These are phyloP conservation scores for Halcyon badia DNA, from an alignment of 2,797 vertebrate genomes.

Conservation along the genomic window DNA sequence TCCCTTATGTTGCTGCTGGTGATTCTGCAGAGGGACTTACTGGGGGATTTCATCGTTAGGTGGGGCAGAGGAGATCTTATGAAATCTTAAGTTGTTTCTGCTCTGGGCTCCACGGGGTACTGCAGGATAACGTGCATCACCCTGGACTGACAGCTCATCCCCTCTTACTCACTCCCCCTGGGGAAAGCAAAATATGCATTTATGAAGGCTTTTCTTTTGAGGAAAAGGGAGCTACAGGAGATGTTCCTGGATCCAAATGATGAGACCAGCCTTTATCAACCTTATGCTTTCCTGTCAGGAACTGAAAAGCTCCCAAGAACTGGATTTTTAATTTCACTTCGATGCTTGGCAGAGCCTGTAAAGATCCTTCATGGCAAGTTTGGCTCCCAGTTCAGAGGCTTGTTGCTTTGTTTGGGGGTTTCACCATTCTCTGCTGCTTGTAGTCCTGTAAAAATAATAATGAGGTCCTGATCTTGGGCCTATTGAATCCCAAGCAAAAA, in stretches of 20 bases:
- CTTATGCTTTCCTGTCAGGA: neutral
- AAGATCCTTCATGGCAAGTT: neutral
- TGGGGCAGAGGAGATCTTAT: neutral
- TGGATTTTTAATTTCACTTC: conserved; percentile 21
- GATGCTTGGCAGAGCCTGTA: conserved; percentile 24
- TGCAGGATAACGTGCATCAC: fast-evolving
- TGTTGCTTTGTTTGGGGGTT: conserved; percentile 38
- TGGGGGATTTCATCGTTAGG: fast-evolving
- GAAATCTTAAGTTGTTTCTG: neutral
- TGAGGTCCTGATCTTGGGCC: conserved; percentile 26
- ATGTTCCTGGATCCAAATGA: neutral
- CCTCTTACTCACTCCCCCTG: neutral
- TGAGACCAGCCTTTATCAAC: neutral
- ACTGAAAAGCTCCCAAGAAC: neutral
- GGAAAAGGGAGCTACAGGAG: neutral
- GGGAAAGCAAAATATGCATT: neutral
- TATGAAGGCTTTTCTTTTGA: neutral
- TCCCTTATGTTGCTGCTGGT: neutral
- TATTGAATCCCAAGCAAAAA: conserved; percentile 46
- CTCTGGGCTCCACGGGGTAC: neutral
- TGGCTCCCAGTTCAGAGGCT: neutral
- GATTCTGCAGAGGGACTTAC: neutral
- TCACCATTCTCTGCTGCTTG: neutral
- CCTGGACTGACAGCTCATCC: neutral
- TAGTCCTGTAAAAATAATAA: conserved; percentile 54